Percentiles rank a stretch among this genome's conserved stretches.
These are phyloP conservation scores for Phragmatobia fuliginosa DNA, from an alignment of 2,888 invertebrate genomes.

Conservation along the genomic window DNA sequence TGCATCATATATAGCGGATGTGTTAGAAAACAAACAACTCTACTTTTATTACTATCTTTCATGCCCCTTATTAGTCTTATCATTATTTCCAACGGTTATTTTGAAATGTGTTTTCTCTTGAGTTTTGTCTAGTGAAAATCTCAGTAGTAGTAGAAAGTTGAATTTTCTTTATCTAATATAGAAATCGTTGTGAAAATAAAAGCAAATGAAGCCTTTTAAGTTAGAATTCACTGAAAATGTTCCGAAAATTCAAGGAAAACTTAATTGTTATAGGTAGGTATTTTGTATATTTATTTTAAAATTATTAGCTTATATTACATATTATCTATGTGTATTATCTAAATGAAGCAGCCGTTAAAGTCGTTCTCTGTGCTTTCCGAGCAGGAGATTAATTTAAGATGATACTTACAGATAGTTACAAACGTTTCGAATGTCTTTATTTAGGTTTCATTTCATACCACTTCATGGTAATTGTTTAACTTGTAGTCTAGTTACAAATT, in stretches of 20 bases:
- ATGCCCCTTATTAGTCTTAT: conserved; percentile 8
- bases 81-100: background rate
- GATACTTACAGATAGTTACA: conserved; percentile 2
- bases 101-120: too few species aligned
- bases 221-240: too few species aligned
- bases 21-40: conserved; percentile 55
- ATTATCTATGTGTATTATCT: background rate
- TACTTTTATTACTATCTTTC: conserved; percentile 34
- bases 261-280: too few species aligned
- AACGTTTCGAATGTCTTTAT: background rate
- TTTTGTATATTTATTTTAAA: background rate
- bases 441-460: background rate
- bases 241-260: too few species aligned
- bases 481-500: background rate
- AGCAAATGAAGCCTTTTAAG: background rate
- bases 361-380: background rate
- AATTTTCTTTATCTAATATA: background rate
- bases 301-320: background rate
- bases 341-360: background rate
- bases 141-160: background rate
- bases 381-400: conserved; percentile 5
- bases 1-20: conserved; percentile 75
- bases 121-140: background rate
- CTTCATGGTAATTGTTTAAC: background rate
- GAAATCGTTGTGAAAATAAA: background rate